These are phyloP conservation scores for Eulemur albifrons DNA, from an alignment of 2,797 vertebrate species.

Conservation along the genomic window DNA sequence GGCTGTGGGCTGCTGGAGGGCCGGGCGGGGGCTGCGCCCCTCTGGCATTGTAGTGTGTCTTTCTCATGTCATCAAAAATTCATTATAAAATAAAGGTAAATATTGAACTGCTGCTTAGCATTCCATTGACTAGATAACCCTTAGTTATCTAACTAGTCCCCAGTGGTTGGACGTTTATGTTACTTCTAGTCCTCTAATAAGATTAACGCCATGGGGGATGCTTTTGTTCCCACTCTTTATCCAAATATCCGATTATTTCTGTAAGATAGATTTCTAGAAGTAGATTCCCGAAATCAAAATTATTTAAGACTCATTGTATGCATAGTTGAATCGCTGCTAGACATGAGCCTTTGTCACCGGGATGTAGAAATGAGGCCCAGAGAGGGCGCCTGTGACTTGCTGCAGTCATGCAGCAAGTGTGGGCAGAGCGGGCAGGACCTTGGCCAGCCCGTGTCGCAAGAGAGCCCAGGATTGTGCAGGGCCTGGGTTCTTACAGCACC, in stretches of 20 bases:
- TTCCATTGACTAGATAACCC: neutral
- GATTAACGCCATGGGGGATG: neutral
- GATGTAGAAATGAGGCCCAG: neutral
- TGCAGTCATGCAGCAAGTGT: neutral
- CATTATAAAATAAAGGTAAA: neutral
- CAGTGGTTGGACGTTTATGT: neutral
- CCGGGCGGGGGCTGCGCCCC: rapidly evolving
- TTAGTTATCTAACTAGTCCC: neutral
- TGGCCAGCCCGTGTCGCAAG: rapidly evolving
- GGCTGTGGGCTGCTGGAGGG: neutral
- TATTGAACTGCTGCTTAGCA: neutral
- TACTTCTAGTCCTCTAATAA: neutral
- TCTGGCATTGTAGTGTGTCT: neutral
- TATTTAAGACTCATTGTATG: neutral
- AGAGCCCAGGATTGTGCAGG: neutral
- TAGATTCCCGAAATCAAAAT: neutral
- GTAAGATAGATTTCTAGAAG: neutral
- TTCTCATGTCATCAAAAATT: neutral
- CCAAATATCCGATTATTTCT: neutral
- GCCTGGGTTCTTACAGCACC: neutral
- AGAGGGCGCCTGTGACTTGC: neutral
- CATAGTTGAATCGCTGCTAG: neutral
- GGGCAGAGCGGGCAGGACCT: too few relatives aligned
- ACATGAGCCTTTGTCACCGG: neutral
- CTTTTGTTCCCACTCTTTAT: neutral